phyloP scores from a whole-genome alignment of 2,888 invertebrate species.

The Chrysina gloriosa region DNA sequence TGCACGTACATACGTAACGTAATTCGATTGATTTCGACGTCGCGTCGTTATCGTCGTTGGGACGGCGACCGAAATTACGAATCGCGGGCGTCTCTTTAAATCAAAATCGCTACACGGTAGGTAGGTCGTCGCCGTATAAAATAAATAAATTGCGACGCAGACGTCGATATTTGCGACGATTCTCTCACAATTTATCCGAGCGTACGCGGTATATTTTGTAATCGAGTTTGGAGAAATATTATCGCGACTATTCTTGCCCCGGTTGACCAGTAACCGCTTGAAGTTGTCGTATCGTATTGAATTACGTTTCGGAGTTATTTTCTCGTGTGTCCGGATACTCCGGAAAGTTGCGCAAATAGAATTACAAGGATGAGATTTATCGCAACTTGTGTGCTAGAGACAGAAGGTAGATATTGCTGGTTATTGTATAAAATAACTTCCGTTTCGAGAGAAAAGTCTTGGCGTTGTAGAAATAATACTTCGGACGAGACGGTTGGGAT shows the following conservation, averaged over 20 bases:
- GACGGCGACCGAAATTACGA: neutral
- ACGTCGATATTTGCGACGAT: neutral
- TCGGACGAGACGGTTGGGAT: too few species aligned
- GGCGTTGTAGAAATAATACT: too few species aligned
- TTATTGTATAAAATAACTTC: too few species aligned
- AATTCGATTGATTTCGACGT: constrained; percentile 30
- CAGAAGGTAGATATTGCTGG: too few species aligned
- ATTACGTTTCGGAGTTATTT: neutral
- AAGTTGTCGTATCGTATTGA: constrained; percentile 6
- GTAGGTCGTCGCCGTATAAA: neutral
- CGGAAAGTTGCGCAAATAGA: neutral
- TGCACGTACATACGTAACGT: neutral
- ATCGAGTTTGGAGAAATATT: constrained; percentile 6
- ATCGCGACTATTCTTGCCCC: neutral
- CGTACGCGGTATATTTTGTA: constrained; percentile 15
- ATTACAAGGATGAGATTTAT: too few species aligned
- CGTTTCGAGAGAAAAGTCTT: too few species aligned
- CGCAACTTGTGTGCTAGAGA: too few species aligned
- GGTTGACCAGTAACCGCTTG: constrained; percentile 6
- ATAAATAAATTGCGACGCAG: neutral
- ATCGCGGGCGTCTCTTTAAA: neutral
- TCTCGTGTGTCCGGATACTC: neutral
- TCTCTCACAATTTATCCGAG: constrained; percentile 11
- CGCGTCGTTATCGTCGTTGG: neutral
- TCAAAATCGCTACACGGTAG: neutral